These are phyloP conservation scores for Dryobates pubescens DNA, from an alignment of 2,797 vertebrate species.

Conservation along the genomic window DNA sequence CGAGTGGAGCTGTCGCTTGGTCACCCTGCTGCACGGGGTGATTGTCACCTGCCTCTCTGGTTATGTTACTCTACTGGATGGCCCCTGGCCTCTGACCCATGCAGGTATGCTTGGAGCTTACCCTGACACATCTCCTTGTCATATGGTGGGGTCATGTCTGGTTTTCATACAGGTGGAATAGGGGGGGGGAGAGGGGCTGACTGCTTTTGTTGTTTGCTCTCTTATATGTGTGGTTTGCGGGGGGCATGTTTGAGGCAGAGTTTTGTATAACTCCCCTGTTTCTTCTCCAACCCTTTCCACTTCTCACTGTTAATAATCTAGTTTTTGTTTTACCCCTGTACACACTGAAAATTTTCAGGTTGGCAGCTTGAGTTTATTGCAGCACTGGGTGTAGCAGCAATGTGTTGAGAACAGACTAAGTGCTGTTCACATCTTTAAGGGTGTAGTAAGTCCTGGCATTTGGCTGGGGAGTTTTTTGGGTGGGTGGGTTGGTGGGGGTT, in stretches of 20 bases:
- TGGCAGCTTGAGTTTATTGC: neutral
- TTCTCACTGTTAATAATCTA: neutral
- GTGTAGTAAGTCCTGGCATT: neutral
- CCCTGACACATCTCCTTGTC: neutral
- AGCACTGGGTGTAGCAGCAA: neutral
- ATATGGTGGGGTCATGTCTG: neutral
- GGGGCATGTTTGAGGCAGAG: neutral
- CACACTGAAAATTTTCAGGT: neutral
- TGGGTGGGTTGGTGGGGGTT: neutral
- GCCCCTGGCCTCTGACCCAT: conserved; percentile 92
- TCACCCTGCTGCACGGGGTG: conserved; percentile 90
- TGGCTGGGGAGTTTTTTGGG: neutral
- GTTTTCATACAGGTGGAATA: neutral
- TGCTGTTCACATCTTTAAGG: neutral
- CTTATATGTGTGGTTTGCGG: neutral
- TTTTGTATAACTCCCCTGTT: neutral
- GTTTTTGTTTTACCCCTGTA: neutral
- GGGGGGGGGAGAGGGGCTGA: too few species aligned
- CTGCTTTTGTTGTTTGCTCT: neutral
- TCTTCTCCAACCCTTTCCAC: neutral
- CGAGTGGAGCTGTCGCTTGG: conserved; percentile 95
- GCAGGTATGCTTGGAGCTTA: conserved; percentile 82
- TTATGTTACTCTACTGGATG: conserved; percentile 89
- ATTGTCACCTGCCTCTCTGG: conserved; percentile 86
- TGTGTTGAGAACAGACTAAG: neutral